Percentiles rank a stretch among this genome's conserved stretches.
phyloP scores from a whole-genome alignment of 2,888 invertebrate genomes.

The Platycheirus albimanus region DNA sequence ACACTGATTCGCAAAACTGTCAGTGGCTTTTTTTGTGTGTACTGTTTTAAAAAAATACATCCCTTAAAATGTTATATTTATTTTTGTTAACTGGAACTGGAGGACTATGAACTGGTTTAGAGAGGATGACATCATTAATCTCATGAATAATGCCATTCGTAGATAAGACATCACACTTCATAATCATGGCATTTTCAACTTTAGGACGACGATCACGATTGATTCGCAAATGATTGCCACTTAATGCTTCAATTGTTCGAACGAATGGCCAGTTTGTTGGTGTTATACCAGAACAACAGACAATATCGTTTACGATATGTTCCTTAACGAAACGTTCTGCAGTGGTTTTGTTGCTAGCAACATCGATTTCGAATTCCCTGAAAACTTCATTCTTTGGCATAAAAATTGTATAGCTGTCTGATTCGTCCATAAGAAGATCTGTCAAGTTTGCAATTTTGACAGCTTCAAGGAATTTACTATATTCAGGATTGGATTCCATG shows the following conservation, averaged over 20 bases:
- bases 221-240: conserved; percentile 80
- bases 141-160: conserved; percentile 82
- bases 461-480: conserved; percentile 81
- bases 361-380: conserved; percentile 79
- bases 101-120: conserved; percentile 53
- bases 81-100: conserved; percentile 13
- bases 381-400: conserved; percentile 82
- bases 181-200: conserved; percentile 82
- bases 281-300: conserved; percentile 82
- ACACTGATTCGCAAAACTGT: conserved; percentile 9
- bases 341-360: conserved; percentile 76
- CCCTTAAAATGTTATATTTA: conserved; percentile 65
- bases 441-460: conserved; percentile 81
- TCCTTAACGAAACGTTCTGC: conserved; percentile 80
- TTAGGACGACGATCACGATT: conserved; percentile 82
- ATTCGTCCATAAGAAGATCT: conserved; percentile 78
- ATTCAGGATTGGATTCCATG: conserved; percentile 80
- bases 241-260: conserved; percentile 81
- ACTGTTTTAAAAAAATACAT: conserved; percentile 72
- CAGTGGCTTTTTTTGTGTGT: not conserved
- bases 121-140: conserved; percentile 82
- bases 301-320: conserved; percentile 82
- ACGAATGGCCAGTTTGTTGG: conserved; percentile 83
- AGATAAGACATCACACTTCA: conserved; percentile 82
- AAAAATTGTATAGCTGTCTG: conserved; percentile 80